phyloP scores from a whole-genome alignment of 2,113 vertebrate genomes.

The Oxygymnocypris stewartii region DNA sequence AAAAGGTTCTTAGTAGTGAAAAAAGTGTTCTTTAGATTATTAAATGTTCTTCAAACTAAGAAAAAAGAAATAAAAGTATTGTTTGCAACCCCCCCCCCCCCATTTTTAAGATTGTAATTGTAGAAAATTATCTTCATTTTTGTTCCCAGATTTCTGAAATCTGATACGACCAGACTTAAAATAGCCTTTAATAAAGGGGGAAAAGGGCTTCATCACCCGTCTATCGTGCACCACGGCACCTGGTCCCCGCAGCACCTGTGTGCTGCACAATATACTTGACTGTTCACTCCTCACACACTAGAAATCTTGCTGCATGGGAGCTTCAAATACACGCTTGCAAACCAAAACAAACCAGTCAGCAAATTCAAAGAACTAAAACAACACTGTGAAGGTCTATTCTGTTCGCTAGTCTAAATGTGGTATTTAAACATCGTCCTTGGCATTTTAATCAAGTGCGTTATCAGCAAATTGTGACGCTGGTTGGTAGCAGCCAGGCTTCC shows the following conservation, averaged over 20 bases:
- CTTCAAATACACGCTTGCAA: slow-evolving; percentile 35
- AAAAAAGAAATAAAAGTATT: no score
- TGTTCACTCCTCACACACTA: not conserved
- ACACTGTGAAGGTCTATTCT: slow-evolving; percentile 39
- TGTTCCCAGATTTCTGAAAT: not conserved
- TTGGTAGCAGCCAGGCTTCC: slow-evolving; percentile 32
- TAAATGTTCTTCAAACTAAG: no score
- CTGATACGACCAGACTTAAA: not conserved
- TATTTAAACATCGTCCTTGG: slow-evolving; percentile 58
- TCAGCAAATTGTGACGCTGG: slow-evolving; percentile 57
- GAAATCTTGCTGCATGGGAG: not conserved
- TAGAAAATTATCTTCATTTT: not conserved
- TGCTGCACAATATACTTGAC: not conserved
- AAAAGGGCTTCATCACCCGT: not conserved
- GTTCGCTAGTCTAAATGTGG: slow-evolving; percentile 36
- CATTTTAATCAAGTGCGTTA: slow-evolving; percentile 40
- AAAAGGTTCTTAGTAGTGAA: no score
- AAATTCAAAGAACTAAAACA: slow-evolving; percentile 54
- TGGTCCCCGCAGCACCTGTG: slow-evolving; percentile 4
- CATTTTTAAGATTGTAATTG: not conserved
- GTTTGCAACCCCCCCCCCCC: not conserved
- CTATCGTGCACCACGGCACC: slow-evolving; percentile 4
- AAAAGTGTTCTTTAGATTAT: no score
- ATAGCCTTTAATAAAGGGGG: not conserved
- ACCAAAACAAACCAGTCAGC: slow-evolving; percentile 58